Base-by-base conservation (phyloP, 2,888 invertebrate genomes). In the Strigamia crassipes region DNA sequence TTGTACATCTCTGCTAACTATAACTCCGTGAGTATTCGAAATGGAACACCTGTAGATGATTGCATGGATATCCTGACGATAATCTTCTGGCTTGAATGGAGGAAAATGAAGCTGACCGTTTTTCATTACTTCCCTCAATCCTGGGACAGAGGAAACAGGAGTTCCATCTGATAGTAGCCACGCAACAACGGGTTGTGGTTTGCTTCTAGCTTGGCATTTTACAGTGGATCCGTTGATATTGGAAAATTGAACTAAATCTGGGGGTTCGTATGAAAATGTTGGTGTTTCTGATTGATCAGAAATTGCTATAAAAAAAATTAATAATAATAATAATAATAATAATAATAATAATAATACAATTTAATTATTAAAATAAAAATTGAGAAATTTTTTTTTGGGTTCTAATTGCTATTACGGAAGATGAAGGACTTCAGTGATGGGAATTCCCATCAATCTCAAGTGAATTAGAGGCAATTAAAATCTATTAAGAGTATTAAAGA, bases 11-110 rank as follows among this genome's bases (percentile, higher is more conserved):
- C 73, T 12, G 23, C 27, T 27, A 8, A 73, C 12, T 27, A 73
- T 23, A 3, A 31, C 31, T n/a, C 73, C 73, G 15, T 27, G 27
- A n/a, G 73, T 31, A 18, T 73, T 73, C 12, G 27, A 27, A n/a
- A 31, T 31, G 73, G 73, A 23, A n/a, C 73, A 73, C 73, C 73
- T 73, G 73, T 73, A 73, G 73, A 23, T 73, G 27, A 73, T n/a
- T 27, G 73, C 23, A n/a, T 73, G 73, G 31, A 73, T 23, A 73
- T 73, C 73, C 31, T 73, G 73, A 12, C 73, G 73, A 73, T 27
- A 73, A 73, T 73, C 73, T 18, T 73, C 73, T 12, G 73, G 27
- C 27, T 31, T 23, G 31, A 73, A 73, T 27, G 73, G 73, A 23
- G 73, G 73, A n/a, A 73, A 73, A 73, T 9, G 13, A 31, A 73